Percentiles rank a stretch among this genome's conserved stretches.
phyloP scores from a whole-genome alignment of 2,113 vertebrate genomes.

The Tautogolabrus adspersus region DNA sequence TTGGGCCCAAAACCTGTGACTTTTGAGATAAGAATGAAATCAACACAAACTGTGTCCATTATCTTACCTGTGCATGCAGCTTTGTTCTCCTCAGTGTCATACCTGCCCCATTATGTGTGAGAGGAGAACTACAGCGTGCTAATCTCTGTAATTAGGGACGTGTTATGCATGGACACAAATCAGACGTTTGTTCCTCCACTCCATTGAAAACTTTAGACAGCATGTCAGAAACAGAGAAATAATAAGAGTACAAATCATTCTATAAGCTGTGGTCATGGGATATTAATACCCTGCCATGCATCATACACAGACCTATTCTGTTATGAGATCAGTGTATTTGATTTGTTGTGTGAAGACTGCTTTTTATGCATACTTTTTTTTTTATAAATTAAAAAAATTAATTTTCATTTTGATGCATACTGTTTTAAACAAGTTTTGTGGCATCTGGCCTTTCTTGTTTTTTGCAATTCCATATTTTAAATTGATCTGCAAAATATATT shows the following conservation, averaged over 20 bases:
- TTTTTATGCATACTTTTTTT: too few species aligned
- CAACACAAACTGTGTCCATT: constrained; percentile 5
- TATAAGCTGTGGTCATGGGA: neutral
- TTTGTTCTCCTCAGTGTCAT: constrained; percentile 9
- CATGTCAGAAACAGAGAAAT: neutral
- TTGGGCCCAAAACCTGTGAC: neutral
- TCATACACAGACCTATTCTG: neutral
- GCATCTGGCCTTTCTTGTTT: too few species aligned
- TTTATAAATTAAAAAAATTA: too few species aligned
- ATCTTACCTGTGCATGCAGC: neutral
- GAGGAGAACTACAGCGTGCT: constrained; percentile 15
- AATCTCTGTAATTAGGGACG: constrained; percentile 41
- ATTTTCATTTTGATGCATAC: too few species aligned
- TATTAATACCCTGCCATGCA: neutral
- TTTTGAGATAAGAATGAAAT: neutral
- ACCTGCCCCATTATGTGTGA: constrained; percentile 37
- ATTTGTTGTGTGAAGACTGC: too few species aligned
- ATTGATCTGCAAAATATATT: too few species aligned
- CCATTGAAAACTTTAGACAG: neutral
- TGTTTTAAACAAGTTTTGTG: too few species aligned
- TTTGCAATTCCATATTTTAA: too few species aligned
- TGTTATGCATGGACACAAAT: constrained; percentile 4
- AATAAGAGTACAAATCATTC: neutral
- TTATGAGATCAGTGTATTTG: neutral
- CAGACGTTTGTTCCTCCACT: too few species aligned